These are phyloP conservation scores for Acromyrmex echinatior DNA, from an alignment of 1,140 invertebrate genomes.

Conservation along the genomic window DNA sequence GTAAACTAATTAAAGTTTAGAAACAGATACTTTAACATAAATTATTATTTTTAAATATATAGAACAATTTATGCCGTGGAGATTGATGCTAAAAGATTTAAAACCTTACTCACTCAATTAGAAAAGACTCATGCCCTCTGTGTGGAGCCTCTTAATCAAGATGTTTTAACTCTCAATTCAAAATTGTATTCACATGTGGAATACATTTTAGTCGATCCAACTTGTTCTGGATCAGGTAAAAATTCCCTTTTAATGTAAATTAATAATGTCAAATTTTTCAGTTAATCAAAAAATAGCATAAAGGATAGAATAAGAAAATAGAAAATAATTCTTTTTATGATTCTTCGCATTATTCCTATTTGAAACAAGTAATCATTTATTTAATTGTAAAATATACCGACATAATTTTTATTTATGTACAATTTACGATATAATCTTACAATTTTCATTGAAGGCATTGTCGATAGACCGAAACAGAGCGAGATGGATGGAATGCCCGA, in stretches of 20 bases:
- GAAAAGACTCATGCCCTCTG: slow-evolving; percentile 89
- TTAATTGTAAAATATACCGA: not conserved
- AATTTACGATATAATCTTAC: not conserved
- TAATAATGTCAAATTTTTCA: not conserved
- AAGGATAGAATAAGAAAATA: not conserved
- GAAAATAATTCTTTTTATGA: not conserved
- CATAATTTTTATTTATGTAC: not conserved
- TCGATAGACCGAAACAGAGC: slow-evolving; percentile 87
- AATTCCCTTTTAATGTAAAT: not conserved
- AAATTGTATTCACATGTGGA: slow-evolving; percentile 91
- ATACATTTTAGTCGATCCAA: slow-evolving; percentile 97
- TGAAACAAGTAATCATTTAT: not conserved
- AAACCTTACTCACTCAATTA: slow-evolving; percentile 89
- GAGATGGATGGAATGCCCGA: slow-evolving; percentile 79
- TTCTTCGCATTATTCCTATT: slow-evolving; percentile 7
- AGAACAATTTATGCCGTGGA: slow-evolving; percentile 93
- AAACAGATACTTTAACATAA: not conserved
- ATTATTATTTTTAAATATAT: not conserved
- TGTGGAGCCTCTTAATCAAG: slow-evolving; percentile 89
- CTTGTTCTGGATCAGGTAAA: slow-evolving; percentile 97
- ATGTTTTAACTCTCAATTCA: slow-evolving; percentile 90
- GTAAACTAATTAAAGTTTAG: not conserved
- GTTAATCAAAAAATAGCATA: not conserved
- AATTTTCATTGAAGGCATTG: slow-evolving; percentile 87
- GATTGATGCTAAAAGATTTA: slow-evolving; percentile 89